Evolutionary conservation across 2,797 vertebrate species (phyloP).

Genomic region (Lepilemur ruficaudatus): DNA sequence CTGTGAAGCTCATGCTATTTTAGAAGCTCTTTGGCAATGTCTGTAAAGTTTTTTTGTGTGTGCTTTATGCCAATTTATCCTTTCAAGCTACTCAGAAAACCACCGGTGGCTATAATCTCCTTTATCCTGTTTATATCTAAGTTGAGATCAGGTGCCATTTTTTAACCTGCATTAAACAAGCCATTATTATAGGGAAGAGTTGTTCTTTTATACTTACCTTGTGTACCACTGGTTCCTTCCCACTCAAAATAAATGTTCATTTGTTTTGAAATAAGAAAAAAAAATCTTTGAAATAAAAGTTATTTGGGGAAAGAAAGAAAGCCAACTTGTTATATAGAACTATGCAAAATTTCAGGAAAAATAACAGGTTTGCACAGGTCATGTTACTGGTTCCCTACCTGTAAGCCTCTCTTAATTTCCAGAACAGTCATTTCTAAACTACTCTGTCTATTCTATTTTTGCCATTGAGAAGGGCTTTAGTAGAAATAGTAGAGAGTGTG

Average conservation of each 20-base stretch:
- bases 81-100: not conserved
- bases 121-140: not conserved
- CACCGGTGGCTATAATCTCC: not conserved
- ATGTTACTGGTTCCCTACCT: not conserved
- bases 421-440: not conserved
- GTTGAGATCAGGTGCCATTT: not conserved
- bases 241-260: not conserved
- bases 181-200: not conserved
- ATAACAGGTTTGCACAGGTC: not conserved
- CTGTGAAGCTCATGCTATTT: not conserved
- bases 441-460: not conserved
- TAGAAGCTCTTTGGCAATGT: not conserved
- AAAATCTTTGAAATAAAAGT: not conserved
- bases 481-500: not conserved
- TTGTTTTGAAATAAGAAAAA: constrained; percentile 27
- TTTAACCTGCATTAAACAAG: not conserved
- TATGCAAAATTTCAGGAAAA: not conserved
- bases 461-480: not conserved
- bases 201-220: not conserved
- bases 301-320: not conserved
- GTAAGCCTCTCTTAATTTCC: not conserved
- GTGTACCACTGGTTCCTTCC: not conserved
- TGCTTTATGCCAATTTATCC: not conserved
- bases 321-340: not conserved
- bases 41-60: not conserved